Conservation (phyloP, 2,113 vertebrate species). For the Ovibos moschatus region DNA sequence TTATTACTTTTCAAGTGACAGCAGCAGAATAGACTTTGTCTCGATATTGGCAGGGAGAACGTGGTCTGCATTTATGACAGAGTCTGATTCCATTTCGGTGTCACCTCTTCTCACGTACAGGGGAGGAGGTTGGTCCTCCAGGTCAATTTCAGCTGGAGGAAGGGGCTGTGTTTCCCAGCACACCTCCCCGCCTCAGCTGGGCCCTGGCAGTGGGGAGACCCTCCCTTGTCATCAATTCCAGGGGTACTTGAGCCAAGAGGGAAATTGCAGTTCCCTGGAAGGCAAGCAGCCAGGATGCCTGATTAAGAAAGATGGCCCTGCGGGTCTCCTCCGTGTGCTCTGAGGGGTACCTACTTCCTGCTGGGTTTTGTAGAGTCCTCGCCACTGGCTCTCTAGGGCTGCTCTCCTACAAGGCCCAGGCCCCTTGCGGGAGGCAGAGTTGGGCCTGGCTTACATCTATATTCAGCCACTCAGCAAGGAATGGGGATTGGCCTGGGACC, state of each 20-base stretch:
- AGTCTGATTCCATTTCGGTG: slow-evolving; percentile 33
- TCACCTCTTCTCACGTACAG: not conserved
- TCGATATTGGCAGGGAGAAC: slow-evolving; percentile 23
- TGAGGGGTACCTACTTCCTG: not conserved
- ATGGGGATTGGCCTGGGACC: not conserved
- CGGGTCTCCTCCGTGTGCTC: not conserved
- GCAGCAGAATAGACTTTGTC: slow-evolving; percentile 56
- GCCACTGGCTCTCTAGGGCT: not conserved
- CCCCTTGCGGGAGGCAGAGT: not conserved
- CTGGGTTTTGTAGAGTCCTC: not conserved
- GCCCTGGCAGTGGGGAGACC: not conserved
- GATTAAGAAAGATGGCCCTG: not conserved
- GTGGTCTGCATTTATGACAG: slow-evolving; percentile 47
- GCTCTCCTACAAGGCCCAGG: not conserved
- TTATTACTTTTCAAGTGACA: slow-evolving; percentile 64
- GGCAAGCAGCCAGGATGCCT: accelerated
- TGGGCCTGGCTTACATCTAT: not conserved
- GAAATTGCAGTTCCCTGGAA: not conserved
- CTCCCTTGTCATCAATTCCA: not conserved
- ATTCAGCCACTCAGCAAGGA: not conserved
- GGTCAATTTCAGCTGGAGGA: not conserved
- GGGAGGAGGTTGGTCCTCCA: not conserved
- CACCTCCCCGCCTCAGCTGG: not conserved
- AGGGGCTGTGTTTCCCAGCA: not conserved
- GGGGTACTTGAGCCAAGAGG: not conserved